Percentiles rank a stretch among this genome's conserved stretches.
Evolutionary conservation across 1,140 invertebrate species (phyloP).

Genomic region (Centruroides sculpturatus): DNA sequence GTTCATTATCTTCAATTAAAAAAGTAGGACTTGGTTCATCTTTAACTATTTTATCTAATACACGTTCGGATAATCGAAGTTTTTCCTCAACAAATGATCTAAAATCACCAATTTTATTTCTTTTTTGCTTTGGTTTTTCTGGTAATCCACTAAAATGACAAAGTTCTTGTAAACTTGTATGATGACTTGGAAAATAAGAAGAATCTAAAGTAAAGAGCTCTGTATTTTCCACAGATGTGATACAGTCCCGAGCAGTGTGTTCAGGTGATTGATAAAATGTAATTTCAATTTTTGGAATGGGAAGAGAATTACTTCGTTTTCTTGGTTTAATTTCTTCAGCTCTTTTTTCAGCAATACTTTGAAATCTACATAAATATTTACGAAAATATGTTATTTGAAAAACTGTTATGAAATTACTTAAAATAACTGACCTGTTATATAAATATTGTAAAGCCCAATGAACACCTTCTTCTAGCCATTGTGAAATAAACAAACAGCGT

Average conservation of each 20-base stretch:
- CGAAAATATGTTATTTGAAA: constrained; percentile 1
- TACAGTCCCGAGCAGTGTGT: constrained; percentile 16
- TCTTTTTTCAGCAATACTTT: constrained; percentile 7
- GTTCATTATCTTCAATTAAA: too few relatives aligned
- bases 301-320: constrained; percentile 69
- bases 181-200: constrained; percentile 29
- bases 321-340: not conserved
- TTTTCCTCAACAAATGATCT: constrained; percentile 82
- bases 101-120: constrained; percentile 75
- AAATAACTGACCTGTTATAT: constrained; percentile 52
- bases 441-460: constrained; percentile 93
- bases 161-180: constrained; percentile 34
- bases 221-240: constrained; percentile 7
- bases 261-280: constrained; percentile 50
- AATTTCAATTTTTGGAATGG: constrained; percentile 82
- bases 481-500: constrained; percentile 86
- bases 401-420: not conserved
- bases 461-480: constrained; percentile 96
- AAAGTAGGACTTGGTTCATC: constrained; percentile 22
- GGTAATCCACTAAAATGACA: constrained; percentile 33
- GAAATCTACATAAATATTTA: constrained; percentile 2
- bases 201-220: constrained; percentile 30
- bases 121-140: constrained; percentile 56
- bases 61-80: constrained; percentile 73
- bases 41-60: constrained; percentile 71